Evolutionary conservation across 2,797 vertebrate genomes (phyloP).

Genomic region (Cyprinella venusta): DNA sequence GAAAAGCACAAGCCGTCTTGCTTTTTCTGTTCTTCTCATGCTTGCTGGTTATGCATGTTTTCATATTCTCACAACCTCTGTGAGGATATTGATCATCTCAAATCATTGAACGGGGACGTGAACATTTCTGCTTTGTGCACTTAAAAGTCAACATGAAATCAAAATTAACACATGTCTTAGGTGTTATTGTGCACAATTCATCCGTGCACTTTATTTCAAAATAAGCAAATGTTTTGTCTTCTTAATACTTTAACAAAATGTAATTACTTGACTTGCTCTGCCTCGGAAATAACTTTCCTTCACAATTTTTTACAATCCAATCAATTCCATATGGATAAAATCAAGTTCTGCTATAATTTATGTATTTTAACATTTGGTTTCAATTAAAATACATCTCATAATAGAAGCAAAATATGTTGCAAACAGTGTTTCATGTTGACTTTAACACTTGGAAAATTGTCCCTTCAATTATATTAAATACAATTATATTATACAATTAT

Average conservation of each 20-base stretch:
- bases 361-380: background rate
- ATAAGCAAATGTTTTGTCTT: background rate
- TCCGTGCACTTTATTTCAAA: background rate
- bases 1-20: conserved; percentile 26
- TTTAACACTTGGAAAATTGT: background rate
- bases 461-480: conserved; percentile 1
- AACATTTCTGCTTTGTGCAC: background rate
- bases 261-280: background rate
- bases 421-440: conserved; percentile 1
- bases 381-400: background rate
- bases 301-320: background rate
- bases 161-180: background rate
- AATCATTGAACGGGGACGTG: background rate
- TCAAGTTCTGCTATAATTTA: background rate
- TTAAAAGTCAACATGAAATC: conserved; percentile 32
- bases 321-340: background rate
- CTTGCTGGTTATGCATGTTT: conserved; percentile 26
- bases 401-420: background rate
- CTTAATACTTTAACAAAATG: too few species aligned
- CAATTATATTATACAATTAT: background rate
- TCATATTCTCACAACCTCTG: conserved; percentile 22
- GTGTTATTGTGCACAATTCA: background rate
- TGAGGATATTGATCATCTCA: background rate
- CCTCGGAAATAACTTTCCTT: background rate
- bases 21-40: background rate